Percentiles rank a stretch among this genome's conserved stretches.
Conservation (phyloP, 2,888 invertebrate species). For the Dyspetes luteomarginatus region DNA sequence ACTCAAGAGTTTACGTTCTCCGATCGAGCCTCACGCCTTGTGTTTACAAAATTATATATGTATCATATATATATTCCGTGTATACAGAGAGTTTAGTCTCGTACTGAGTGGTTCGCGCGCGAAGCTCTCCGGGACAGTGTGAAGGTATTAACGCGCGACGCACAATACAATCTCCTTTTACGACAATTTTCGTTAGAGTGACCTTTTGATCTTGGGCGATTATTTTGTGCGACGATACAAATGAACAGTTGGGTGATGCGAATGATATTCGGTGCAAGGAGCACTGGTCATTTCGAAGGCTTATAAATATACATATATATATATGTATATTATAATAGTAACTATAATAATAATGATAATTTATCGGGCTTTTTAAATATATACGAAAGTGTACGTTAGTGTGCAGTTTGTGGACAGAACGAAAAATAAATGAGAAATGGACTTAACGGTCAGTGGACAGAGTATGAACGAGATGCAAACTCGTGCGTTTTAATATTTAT, state of each 20-base stretch:
- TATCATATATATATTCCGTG: too few relatives aligned
- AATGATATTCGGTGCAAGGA: not conserved
- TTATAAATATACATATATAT: not conserved
- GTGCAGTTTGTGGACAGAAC: not conserved
- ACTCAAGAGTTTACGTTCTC: too few relatives aligned
- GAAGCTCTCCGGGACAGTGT: too few relatives aligned
- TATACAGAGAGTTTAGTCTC: too few relatives aligned
- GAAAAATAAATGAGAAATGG: conserved; percentile 33
- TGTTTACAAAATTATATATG: too few relatives aligned
- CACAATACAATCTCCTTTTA: not conserved
- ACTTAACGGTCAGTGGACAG: conserved; percentile 20
- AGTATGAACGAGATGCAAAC: conserved; percentile 48
- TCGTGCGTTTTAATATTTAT: conserved; percentile 28
- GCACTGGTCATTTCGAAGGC: not conserved
- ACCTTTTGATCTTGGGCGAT: not conserved
- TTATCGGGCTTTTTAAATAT: too few relatives aligned
- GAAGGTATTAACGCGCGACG: too few relatives aligned
- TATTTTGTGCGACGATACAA: not conserved
- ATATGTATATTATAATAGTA: not conserved
- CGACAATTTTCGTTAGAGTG: not conserved
- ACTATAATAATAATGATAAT: too few relatives aligned
- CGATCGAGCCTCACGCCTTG: not conserved
- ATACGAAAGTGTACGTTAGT: not conserved
- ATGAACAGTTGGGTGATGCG: not conserved
- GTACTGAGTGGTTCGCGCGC: too few relatives aligned